Percentiles rank a stretch among this genome's conserved stretches.
These are phyloP conservation scores for Netta rufina DNA, from an alignment of 2,797 vertebrate species.

Conservation along the genomic window DNA sequence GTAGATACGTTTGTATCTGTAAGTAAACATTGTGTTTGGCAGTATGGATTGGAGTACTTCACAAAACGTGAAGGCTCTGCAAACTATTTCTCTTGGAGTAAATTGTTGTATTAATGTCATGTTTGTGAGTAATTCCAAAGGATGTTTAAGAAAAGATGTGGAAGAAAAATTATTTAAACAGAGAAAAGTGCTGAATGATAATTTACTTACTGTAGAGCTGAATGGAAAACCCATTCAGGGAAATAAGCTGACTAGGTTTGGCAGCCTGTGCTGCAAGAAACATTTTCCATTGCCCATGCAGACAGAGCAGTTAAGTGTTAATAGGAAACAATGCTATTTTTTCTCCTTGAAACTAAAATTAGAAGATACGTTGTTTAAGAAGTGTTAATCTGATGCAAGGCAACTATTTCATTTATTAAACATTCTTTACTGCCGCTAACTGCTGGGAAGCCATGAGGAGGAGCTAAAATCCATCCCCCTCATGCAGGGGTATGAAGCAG, in stretches of 20 bases:
- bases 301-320: neutral
- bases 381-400: neutral
- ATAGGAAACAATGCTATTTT: neutral
- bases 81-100: neutral
- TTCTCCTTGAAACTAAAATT: neutral
- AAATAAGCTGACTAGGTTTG: neutral
- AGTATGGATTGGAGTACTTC: neutral
- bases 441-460: neutral
- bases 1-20: neutral
- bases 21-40: neutral
- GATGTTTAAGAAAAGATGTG: neutral
- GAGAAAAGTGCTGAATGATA: neutral
- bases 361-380: neutral
- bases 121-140: neutral
- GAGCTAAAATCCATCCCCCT: neutral
- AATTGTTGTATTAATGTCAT: neutral
- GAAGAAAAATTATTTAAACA: neutral
- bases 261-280: neutral
- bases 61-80: neutral
- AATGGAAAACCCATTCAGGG: conserved; percentile 25
- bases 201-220: neutral
- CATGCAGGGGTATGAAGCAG: neutral
- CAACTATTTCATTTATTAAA: neutral
- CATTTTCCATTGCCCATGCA: neutral
- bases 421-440: neutral